Evolutionary conservation across 2,113 vertebrate species (phyloP).

Genomic region (Planiliza haematocheilus): DNA sequence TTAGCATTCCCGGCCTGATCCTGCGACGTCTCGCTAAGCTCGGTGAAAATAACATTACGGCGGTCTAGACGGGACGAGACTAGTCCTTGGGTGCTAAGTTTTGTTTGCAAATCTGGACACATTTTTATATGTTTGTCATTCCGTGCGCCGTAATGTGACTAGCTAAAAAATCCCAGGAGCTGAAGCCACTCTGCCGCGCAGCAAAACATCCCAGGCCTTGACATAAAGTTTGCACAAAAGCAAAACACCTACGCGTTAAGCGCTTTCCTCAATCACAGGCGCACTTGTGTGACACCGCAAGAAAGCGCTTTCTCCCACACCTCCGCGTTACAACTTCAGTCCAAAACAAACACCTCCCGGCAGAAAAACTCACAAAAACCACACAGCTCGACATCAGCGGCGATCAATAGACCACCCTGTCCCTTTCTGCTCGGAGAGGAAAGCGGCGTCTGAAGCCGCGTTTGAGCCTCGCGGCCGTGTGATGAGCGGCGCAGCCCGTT

Average conservation of each 20-base stretch:
- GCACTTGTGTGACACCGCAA: background rate
- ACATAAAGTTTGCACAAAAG: too few species aligned
- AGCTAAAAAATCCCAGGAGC: too few species aligned
- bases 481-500: slow-evolving; percentile 40
- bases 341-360: slow-evolving; percentile 4
- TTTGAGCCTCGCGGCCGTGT: slow-evolving; percentile 36
- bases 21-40: too few species aligned
- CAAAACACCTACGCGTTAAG: background rate
- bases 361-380: slow-evolving; percentile 29
- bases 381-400: slow-evolving; percentile 27
- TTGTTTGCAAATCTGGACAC: too few species aligned
- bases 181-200: too few species aligned
- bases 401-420: slow-evolving; percentile 57
- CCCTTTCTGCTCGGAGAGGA: slow-evolving; percentile 50
- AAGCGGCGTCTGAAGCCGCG: slow-evolving; percentile 54
- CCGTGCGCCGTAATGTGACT: too few species aligned
- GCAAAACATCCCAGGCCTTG: too few species aligned
- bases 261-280: background rate
- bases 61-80: too few species aligned
- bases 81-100: too few species aligned
- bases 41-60: too few species aligned
- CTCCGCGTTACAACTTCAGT: background rate
- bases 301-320: background rate
- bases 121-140: too few species aligned
- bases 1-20: too few species aligned